Percentiles rank a stretch among this genome's conserved stretches.
Conservation (phyloP, 2,797 vertebrate species). For the Brotula barbata region DNA sequence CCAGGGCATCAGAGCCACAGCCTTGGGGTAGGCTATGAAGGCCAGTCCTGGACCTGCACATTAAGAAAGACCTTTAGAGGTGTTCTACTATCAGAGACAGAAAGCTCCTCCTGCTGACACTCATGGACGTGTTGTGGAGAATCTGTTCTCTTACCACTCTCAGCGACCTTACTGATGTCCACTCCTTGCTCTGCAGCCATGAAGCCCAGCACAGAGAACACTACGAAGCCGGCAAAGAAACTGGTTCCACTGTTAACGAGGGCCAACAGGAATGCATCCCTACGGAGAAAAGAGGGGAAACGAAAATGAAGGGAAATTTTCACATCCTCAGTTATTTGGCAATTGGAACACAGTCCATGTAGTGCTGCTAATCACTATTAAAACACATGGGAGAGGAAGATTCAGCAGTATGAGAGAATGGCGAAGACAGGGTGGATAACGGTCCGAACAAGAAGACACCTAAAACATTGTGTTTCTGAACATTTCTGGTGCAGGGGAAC, state of each 20-base stretch:
- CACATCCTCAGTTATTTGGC: no score
- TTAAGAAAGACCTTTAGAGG: constrained; percentile 34
- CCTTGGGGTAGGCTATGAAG: constrained; percentile 88
- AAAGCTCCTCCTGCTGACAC: constrained; percentile 7
- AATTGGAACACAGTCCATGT: no score
- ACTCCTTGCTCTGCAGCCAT: constrained; percentile 87
- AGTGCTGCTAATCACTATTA: no score
- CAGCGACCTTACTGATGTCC: constrained; percentile 86
- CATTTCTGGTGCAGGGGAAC: no score
- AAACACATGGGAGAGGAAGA: no score
- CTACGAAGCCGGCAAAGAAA: constrained; percentile 86
- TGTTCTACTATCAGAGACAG: neutral
- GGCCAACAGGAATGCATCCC: constrained; percentile 83
- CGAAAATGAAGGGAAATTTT: neutral
- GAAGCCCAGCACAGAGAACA: constrained; percentile 86
- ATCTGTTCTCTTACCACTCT: constrained; percentile 79
- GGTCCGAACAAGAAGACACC: no score
- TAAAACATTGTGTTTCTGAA: no score
- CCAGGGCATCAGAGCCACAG: constrained; percentile 86
- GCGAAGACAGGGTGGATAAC: no score
- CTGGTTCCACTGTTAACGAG: constrained; percentile 85
- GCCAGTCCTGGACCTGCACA: constrained; percentile 83
- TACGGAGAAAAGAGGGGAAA: constrained; percentile 44
- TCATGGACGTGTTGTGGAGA: neutral
- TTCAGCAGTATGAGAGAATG: no score